Conservation (phyloP, 2,888 invertebrate species). For the Eupeodes luniger region DNA sequence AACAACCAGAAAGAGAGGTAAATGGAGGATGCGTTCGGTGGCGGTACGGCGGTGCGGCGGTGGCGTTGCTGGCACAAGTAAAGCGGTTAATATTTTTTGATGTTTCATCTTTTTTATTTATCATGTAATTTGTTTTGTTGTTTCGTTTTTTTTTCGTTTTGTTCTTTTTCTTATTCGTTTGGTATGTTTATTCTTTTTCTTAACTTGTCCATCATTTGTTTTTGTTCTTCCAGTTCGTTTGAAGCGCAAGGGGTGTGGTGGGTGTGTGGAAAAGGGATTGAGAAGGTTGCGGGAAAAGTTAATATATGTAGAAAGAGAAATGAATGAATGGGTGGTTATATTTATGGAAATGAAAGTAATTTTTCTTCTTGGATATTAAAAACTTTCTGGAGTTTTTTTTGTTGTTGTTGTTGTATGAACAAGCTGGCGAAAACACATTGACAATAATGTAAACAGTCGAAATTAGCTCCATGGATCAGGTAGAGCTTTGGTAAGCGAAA, state of each 20-base stretch:
- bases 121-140: constrained; percentile 75
- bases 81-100: constrained; percentile 76
- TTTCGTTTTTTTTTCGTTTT: constrained; percentile 24
- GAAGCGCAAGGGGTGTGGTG: not conserved
- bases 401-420: too few relatives aligned
- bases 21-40: too few relatives aligned
- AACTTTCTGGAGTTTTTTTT: not conserved
- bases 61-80: not conserved
- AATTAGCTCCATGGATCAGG: not conserved
- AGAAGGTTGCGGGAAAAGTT: constrained; percentile 17
- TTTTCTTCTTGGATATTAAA: constrained; percentile 29
- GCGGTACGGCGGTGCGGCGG: too few relatives aligned
- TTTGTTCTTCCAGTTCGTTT: constrained; percentile 34
- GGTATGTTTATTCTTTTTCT: constrained; percentile 43
- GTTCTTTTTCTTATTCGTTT: constrained; percentile 13
- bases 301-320: constrained; percentile 26
- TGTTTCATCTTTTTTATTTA: constrained; percentile 77
- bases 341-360: constrained; percentile 36
- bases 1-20: constrained; percentile 51
- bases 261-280: not conserved
- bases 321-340: constrained; percentile 14
- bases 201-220: constrained; percentile 72
- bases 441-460: not conserved
- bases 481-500: too few relatives aligned
- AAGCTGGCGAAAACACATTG: not conserved